A percentile compares a stretch with the other conserved stretches of the same genome.
These are phyloP conservation scores for Menidia beryllina DNA, from an alignment of 2,113 vertebrate genomes.

Conservation along the genomic window DNA sequence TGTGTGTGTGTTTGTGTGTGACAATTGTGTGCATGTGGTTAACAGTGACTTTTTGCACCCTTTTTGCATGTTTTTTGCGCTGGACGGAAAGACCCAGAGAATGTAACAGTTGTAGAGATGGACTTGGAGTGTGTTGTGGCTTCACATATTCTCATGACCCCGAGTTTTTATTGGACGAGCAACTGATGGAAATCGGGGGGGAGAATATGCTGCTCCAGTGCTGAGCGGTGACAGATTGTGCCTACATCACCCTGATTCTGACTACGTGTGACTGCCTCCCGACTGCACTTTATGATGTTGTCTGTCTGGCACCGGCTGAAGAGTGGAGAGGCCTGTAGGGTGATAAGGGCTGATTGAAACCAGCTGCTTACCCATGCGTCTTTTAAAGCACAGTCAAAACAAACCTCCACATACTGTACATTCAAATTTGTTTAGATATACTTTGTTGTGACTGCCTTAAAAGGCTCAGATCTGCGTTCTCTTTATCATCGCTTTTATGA, in stretches of 20 bases:
- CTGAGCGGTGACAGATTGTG: conserved; percentile 46
- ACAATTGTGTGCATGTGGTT: conserved; percentile 15
- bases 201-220: conserved; percentile 24
- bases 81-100: conserved; percentile 22
- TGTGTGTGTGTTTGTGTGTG: conserved; percentile 16
- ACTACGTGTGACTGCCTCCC: conserved; percentile 46
- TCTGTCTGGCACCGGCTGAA: conserved; percentile 59
- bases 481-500: conserved; percentile 39
- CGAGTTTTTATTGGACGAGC: conserved; percentile 58
- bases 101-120: conserved; percentile 14
- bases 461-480: background rate
- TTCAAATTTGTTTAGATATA: conserved; percentile 4
- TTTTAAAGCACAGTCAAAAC: conserved; percentile 16
- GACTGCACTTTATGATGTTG: conserved; percentile 51
- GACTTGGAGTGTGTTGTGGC: background rate
- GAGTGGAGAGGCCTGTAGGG: conserved; percentile 37
- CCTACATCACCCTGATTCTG: conserved; percentile 29
- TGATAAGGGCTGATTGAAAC: conserved; percentile 57
- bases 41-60: conserved; percentile 13
- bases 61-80: conserved; percentile 38
- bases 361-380: conserved; percentile 61
- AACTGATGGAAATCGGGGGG: conserved; percentile 38
- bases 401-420: conserved; percentile 14
- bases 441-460: background rate
- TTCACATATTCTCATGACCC: conserved; percentile 43